Conservation (phyloP, 2,797 vertebrate genomes). For the Gymnocypris eckloni region DNA sequence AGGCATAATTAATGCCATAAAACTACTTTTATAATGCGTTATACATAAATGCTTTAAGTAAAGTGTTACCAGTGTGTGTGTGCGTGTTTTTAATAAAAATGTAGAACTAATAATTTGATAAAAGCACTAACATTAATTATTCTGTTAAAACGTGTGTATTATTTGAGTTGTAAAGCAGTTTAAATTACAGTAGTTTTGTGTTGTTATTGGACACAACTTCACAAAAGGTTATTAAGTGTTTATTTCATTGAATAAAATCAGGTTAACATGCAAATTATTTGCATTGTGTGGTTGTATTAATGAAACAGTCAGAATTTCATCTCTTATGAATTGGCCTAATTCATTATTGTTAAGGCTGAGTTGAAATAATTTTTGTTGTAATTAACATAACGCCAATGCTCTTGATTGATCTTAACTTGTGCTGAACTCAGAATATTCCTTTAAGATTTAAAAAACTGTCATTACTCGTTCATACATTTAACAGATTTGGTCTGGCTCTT, state of each 20-base stretch:
- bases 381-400: not conserved
- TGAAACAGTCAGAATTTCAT: not conserved
- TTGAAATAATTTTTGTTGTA: not conserved
- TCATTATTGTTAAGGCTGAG: not conserved
- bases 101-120: too few species aligned
- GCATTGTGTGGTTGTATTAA: not conserved
- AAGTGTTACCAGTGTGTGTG: too few species aligned
- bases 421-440: not conserved
- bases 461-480: not conserved
- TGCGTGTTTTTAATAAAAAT: too few species aligned
- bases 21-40: too few species aligned
- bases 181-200: not conserved
- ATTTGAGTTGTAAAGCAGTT: too few species aligned
- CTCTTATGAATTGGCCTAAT: not conserved
- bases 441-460: not conserved
- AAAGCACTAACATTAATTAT: not conserved
- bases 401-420: not conserved
- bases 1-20: too few species aligned
- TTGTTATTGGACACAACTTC: not conserved
- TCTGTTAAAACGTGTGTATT: not conserved
- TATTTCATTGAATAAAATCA: not conserved
- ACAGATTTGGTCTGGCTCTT: not conserved
- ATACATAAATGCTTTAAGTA: too few species aligned
- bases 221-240: not conserved
- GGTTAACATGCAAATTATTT: not conserved